Conservation (phyloP, 2,888 invertebrate species). For the Lithophane socia region DNA sequence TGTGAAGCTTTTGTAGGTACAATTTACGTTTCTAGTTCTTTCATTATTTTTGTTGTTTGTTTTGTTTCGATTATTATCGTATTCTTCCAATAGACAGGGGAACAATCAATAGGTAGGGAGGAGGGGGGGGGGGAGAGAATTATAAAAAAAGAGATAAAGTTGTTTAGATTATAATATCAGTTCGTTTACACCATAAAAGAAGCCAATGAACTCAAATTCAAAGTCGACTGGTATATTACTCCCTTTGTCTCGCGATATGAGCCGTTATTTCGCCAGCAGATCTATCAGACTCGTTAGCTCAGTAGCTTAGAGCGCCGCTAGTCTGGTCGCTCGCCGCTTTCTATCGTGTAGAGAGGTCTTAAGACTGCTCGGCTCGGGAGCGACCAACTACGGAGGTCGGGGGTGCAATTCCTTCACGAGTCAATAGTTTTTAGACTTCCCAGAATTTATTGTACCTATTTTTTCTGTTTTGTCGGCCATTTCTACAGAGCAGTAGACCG, state of each 20-base stretch:
- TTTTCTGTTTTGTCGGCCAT: no score
- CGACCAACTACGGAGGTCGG: constrained; percentile 53
- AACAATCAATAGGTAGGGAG: no score
- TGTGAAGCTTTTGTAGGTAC: background rate
- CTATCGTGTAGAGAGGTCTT: constrained; percentile 30
- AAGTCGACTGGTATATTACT: no score
- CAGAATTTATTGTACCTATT: no score
- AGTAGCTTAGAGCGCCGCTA: constrained; percentile 50
- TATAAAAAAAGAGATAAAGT: no score
- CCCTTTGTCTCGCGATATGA: background rate
- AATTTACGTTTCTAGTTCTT: background rate
- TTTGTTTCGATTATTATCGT: background rate
- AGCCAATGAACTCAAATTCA: no score
- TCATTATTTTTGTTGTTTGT: background rate
- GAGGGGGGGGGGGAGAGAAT: no score
- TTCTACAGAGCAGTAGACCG: no score
- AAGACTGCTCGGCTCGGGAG: constrained; percentile 19
- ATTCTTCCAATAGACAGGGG: no score
- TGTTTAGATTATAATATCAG: no score
- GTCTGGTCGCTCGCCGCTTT: constrained; percentile 38
- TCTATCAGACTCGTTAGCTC: constrained; percentile 49
- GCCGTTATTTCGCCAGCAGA: constrained; percentile 2
- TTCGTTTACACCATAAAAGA: no score
- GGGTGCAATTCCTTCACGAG: constrained; percentile 67
- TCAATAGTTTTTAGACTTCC: constrained; percentile 23